These are phyloP conservation scores for Mixornis gularis DNA, from an alignment of 2,113 vertebrate species.

Conservation along the genomic window DNA sequence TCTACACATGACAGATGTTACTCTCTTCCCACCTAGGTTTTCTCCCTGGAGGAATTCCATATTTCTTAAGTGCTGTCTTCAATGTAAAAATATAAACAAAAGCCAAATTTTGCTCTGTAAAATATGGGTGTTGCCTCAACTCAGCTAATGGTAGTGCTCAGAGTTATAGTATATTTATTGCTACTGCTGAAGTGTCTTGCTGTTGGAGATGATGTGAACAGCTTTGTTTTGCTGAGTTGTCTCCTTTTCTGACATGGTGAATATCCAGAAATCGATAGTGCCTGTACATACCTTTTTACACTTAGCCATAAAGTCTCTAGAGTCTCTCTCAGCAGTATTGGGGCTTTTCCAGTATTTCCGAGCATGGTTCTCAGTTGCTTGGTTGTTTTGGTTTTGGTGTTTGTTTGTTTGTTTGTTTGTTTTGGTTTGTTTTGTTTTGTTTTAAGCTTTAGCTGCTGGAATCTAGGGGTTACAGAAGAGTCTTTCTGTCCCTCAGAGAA, in stretches of 20 bases:
- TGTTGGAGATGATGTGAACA: background rate
- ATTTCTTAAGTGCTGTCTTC: background rate
- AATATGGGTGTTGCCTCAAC: background rate
- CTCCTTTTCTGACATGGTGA: background rate
- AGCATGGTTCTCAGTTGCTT: background rate
- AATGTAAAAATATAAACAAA: background rate
- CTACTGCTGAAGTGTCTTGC: background rate
- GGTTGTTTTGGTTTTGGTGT: background rate
- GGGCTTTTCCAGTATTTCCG: background rate
- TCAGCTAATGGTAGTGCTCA: background rate
- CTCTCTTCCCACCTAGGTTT: background rate
- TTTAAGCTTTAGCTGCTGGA: background rate
- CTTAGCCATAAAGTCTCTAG: background rate
- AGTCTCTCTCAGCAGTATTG: background rate
- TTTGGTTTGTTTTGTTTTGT: background rate
- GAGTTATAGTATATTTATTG: background rate
- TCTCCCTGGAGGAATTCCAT: background rate
- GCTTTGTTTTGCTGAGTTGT: background rate
- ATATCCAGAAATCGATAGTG: background rate
- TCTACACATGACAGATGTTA: accelerated
- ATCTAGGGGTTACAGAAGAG: background rate
- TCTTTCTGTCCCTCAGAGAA: background rate
- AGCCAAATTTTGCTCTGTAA: background rate
- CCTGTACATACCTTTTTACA: background rate
- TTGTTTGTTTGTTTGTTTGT: background rate